Evolutionary conservation across 2,797 vertebrate species (phyloP).

Genomic region (Heterohyrax brucei): DNA sequence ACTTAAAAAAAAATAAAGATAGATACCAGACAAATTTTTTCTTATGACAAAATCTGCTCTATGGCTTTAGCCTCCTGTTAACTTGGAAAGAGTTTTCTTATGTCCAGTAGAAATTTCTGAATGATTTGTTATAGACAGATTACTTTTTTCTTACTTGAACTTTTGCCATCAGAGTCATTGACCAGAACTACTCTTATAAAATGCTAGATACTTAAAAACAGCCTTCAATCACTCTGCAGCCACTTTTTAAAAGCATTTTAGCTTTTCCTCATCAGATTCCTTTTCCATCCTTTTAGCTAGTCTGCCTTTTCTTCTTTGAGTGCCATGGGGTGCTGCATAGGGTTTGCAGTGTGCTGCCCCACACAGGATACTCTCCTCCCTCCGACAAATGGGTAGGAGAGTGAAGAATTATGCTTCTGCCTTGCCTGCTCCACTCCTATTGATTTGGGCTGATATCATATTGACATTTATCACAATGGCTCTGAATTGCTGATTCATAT

Average conservation of each 20-base stretch:
- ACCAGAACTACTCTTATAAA: conserved; percentile 21
- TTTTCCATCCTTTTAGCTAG: not conserved
- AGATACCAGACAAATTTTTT: not conserved
- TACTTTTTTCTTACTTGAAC: not conserved
- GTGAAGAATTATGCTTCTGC: conserved; percentile 74
- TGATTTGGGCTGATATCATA: conserved; percentile 81
- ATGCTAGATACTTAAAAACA: conserved; percentile 4
- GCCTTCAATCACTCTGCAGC: not conserved
- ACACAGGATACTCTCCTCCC: conserved; percentile 63
- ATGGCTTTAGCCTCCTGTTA: not conserved
- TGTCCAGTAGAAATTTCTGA: conserved; percentile 14
- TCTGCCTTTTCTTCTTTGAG: not conserved
- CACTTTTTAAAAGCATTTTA: not conserved
- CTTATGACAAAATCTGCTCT: not conserved
- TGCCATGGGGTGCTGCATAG: not conserved
- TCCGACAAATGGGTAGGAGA: conserved; percentile 82
- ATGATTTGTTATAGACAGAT: conserved; percentile 30
- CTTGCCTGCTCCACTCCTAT: conserved; percentile 75
- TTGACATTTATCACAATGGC: conserved; percentile 81
- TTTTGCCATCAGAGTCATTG: not conserved
- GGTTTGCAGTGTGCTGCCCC: conserved; percentile 25
- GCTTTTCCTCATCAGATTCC: not conserved
- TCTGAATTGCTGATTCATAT: conserved; percentile 83
- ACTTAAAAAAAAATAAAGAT: not conserved
- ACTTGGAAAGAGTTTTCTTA: not conserved